These are phyloP conservation scores for Pristiophorus japonicus DNA, from an alignment of 2,113 vertebrate genomes.

Conservation along the genomic window DNA sequence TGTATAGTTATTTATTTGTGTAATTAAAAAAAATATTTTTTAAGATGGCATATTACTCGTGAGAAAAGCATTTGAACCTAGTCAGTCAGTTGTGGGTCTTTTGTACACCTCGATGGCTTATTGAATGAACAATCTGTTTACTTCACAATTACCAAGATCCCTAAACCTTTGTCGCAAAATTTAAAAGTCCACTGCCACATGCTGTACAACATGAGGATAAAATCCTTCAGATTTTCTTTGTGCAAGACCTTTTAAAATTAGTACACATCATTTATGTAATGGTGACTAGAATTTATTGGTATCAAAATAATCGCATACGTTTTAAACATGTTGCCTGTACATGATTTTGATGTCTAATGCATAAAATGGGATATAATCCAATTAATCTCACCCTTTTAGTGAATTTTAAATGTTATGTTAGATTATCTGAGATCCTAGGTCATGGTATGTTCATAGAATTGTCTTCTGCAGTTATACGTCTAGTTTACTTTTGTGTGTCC, in stretches of 20 bases:
- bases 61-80: background rate
- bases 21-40: background rate
- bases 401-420: background rate
- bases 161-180: no score
- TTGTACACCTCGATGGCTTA: no score
- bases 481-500: constrained; percentile 61
- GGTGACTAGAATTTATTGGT: background rate
- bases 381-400: background rate
- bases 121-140: no score
- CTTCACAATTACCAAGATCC: no score
- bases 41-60: background rate
- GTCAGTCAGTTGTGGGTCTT: background rate
- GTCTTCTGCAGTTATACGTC: constrained; percentile 12
- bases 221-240: background rate
- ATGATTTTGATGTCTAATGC: background rate
- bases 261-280: background rate
- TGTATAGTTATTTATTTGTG: background rate
- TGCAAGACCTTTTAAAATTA: background rate
- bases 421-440: background rate
- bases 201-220: background rate
- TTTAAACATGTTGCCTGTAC: background rate
- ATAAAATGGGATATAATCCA: background rate
- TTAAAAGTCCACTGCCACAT: background rate
- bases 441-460: background rate
- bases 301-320: background rate